Base-by-base conservation (phyloP, 2,797 vertebrate species). In the Aulostomus chinensis region DNA sequence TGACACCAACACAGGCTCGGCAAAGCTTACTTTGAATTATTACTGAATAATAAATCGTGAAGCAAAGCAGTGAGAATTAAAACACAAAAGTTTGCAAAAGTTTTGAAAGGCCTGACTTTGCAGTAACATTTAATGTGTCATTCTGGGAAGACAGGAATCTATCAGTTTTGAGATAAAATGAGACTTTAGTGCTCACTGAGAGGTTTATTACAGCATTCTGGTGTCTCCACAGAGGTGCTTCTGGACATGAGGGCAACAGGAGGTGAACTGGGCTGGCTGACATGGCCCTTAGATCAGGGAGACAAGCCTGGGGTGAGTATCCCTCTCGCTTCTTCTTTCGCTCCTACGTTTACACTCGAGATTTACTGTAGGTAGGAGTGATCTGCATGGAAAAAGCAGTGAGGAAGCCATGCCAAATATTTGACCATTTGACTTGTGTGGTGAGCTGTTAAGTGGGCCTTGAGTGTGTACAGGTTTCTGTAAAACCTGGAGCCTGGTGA, bases 211-310 rank as follows among this genome's bases (percentile, higher is more conserved):
- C 11, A 0, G 7, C 40, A 6, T 58, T 60, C 1, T 25, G 28
- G 9, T 80, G 15, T 82, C 57, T 82, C 56, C 37, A 63, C 92
- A 99, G 97, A 97, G 53, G 94, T 96, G 33, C 87, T 98, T 57
- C 60, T 99, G 89, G 96, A 99, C 63, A 97, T 99, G 16, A 92
- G 78, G 42, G 92, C 92, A 15, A 90, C 93, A 0, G 94, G 95
- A 17, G 93, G 94, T 14, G 95, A 99, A 43, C 88, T 97, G 16
- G 97, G 97, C 76, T 99, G 97, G 97, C 72, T 99, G 73, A 94
- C 93, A 12, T 93, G 92, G 62, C 93, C 95, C 0, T 32, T 73
- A 30, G 82, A 81, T 15, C 82, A 88, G 63, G 76, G 63, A 38
- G 93, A 94, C 0, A 91, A 89, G 37, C 64, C 83, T 24, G 97